Percentiles rank a stretch among this genome's conserved stretches.
Conservation (phyloP, 2,113 vertebrate species). For the Zosterops japonicus region DNA sequence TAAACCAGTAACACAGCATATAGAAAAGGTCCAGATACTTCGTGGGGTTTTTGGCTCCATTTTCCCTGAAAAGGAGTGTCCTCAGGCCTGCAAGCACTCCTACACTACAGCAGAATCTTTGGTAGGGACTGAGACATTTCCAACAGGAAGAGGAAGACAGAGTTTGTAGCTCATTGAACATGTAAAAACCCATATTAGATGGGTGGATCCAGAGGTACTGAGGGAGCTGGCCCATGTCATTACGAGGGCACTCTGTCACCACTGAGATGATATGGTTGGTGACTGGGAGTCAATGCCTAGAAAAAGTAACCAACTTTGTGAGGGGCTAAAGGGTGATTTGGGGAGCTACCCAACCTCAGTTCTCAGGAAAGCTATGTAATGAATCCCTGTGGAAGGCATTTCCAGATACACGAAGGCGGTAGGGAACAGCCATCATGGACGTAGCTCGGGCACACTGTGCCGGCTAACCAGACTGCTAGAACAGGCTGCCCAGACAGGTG, state of each 20-base stretch:
- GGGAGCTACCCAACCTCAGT: not conserved
- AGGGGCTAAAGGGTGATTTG: not conserved
- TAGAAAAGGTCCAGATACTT: not conserved
- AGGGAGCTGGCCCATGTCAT: not conserved
- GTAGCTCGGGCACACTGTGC: not conserved
- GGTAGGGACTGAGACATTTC: not conserved
- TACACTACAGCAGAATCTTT: not conserved
- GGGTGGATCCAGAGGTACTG: not conserved
- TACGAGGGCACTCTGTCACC: not conserved
- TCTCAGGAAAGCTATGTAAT: not conserved
- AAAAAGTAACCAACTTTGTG: not conserved
- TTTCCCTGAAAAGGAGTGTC: not conserved
- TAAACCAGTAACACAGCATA: not conserved
- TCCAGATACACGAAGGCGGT: not conserved
- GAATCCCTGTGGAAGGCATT: not conserved
- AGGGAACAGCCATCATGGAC: not conserved
- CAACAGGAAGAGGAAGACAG: not conserved
- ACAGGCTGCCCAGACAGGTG: not conserved
- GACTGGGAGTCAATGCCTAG: not conserved
- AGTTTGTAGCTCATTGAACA: not conserved
- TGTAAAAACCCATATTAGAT: not conserved
- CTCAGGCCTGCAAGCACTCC: not conserved
- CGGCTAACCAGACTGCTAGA: not conserved
- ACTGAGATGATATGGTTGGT: not conserved
- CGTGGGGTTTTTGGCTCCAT: rapidly evolving